Evolutionary conservation across 2,113 vertebrate genomes (phyloP).

Genomic region (Argyrosomus japonicus): DNA sequence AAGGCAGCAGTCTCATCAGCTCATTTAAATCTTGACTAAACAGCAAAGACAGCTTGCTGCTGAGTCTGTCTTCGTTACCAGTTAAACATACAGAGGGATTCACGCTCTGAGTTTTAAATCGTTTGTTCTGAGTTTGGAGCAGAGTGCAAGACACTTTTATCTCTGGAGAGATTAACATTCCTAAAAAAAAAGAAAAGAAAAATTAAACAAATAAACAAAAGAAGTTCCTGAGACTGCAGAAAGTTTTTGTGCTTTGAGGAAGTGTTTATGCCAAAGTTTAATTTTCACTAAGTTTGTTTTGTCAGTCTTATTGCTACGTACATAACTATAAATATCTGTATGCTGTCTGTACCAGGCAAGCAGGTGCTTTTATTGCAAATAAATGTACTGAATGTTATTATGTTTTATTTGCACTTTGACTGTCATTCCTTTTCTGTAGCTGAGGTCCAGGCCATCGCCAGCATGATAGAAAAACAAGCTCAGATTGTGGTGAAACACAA

Average conservation of each 20-base stretch:
- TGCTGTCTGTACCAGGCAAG: not conserved
- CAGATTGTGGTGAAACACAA: slow-evolving; percentile 96
- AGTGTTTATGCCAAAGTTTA: not conserved
- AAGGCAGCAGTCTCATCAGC: not conserved
- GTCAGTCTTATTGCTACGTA: slow-evolving; percentile 1
- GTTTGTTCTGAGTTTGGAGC: slow-evolving; percentile 31
- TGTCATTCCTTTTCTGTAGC: slow-evolving; percentile 74
- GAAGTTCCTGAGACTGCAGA: not conserved
- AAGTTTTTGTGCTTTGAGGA: not conserved
- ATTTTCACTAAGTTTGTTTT: slow-evolving; percentile 1
- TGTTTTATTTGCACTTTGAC: not conserved
- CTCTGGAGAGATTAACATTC: not conserved
- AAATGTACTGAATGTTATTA: not conserved
- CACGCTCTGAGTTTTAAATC: not conserved
- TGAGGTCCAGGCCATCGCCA: slow-evolving; percentile 93
- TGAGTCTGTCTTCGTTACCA: slow-evolving; percentile 4
- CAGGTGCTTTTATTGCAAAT: not conserved
- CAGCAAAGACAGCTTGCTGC: slow-evolving; percentile 29
- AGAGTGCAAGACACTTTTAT: slow-evolving; percentile 10
- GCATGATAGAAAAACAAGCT: slow-evolving; percentile 97
- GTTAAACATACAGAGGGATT: slow-evolving; percentile 27
- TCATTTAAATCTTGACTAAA: slow-evolving; percentile 31
- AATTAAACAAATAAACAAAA: not conserved
- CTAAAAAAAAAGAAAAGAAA: too few relatives aligned
- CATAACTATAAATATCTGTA: slow-evolving; percentile 4